These are phyloP conservation scores for sheep (Ovis aries) DNA, from an alignment of 2,113 vertebrate species.

Conservation along the genomic window DNA sequence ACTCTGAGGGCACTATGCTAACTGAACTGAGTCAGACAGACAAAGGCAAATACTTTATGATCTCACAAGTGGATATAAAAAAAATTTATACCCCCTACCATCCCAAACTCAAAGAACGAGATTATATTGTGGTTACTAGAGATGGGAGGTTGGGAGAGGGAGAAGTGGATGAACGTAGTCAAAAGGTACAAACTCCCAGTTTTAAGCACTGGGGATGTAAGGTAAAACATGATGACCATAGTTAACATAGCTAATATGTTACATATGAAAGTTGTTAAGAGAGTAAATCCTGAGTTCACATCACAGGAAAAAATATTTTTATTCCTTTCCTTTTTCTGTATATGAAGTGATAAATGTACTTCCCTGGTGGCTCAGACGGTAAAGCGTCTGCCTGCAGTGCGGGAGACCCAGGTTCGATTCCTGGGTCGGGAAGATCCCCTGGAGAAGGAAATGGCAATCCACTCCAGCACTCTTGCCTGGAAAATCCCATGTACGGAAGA, in stretches of 20 bases:
- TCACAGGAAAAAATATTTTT: neutral
- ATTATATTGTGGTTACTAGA: neutral
- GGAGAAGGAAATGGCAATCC: too few species aligned
- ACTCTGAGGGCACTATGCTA: neutral
- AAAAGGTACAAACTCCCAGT: neutral
- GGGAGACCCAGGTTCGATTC: too few species aligned
- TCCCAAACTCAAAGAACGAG: neutral
- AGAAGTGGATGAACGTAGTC: neutral
- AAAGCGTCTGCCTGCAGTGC: too few species aligned
- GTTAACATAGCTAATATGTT: neutral
- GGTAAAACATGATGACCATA: neutral
- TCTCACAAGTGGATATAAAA: neutral
- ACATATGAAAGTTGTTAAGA: neutral
- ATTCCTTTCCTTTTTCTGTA: neutral
- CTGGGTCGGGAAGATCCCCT: too few species aligned
- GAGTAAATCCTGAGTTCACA: neutral
- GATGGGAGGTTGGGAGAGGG: neutral
- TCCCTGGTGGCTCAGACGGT: too few species aligned
- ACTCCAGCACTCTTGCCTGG: too few species aligned
- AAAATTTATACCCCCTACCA: neutral
- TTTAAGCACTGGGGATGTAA: neutral
- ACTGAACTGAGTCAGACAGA: neutral
- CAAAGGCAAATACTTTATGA: neutral
- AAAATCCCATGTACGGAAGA: too few species aligned
- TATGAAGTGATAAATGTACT: neutral